Evolutionary conservation across 2,113 vertebrate genomes (phyloP), one percentile per base, ranked within the genome.

Genomic region (Cottus gobio): DNA sequence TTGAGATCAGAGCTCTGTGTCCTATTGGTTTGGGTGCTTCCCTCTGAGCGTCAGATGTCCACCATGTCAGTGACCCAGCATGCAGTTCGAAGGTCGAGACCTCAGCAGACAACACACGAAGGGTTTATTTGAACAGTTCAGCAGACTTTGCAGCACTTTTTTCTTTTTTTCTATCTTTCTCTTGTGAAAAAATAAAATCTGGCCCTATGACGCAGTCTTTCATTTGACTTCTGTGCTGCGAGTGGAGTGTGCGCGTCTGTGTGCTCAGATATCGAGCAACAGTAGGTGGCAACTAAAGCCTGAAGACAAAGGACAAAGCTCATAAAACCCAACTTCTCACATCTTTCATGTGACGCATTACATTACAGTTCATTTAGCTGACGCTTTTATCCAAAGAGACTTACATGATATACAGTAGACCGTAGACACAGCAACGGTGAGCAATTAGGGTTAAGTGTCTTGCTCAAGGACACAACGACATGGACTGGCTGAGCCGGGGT

Each of bases 121-220:
- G 52, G 74, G 57, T 85, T 89, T 76, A 86, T 93, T 89, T 66
- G 88, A 82, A 50, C 12, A 68, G 22, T 58, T 72, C 68, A 20
- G 20, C 80, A 65, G 44, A 82, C 42, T 65, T 86, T 72, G 60
- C 67, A 48, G 77, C 82, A 74, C 70, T 87, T 91, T 91, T 79
- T 89, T 72, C 87, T 91, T 91, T 76, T 91, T 93, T 93, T 92
- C 78, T 92, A 92, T 87, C 85, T 92, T 84, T 86, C 79, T 91
- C 91, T 87, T 89, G 70, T 86, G 74, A 70, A 84, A 74, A 74
- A 91, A 90, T 89, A 92, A 93, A 93, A 77, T 71, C 7, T 30
- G 58, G 18, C 74, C 85, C 82, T 92, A 70, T 74, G 36, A 86
- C 1, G 0, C 30, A 18, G 37, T 60, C 52, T 37, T 46, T 61